These are phyloP conservation scores for Lacerta viridis DNA, from an alignment of 2,797 vertebrate species.

Conservation along the genomic window DNA sequence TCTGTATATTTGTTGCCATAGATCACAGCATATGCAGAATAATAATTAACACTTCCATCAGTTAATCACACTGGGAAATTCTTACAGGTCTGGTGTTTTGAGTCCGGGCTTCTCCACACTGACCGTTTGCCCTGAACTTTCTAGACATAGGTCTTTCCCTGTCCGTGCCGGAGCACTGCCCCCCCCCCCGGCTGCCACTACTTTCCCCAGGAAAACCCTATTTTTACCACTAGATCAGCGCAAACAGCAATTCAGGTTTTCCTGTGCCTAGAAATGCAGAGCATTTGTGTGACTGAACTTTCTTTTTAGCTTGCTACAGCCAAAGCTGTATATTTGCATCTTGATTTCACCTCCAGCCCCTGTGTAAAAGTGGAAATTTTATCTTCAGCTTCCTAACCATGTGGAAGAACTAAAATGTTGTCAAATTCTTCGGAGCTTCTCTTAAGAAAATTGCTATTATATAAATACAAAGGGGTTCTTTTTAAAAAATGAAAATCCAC, in stretches of 20 bases:
- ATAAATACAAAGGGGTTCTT: not conserved
- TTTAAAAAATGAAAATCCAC: too few relatives aligned
- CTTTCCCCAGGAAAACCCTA: too few relatives aligned
- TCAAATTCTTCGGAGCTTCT: slow-evolving; percentile 6
- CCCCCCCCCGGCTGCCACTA: too few relatives aligned
- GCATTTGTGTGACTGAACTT: too few relatives aligned
- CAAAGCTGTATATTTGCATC: not conserved
- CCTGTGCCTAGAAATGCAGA: too few relatives aligned
- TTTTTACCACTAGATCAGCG: too few relatives aligned
- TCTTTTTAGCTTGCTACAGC: not conserved
- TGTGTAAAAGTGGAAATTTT: not conserved
- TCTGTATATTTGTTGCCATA: not conserved
- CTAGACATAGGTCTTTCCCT: too few relatives aligned
- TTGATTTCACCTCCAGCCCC: not conserved
- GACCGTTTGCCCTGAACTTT: too few relatives aligned
- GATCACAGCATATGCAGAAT: too few relatives aligned
- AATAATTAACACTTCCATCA: not conserved
- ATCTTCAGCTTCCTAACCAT: not conserved
- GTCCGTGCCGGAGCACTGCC: too few relatives aligned
- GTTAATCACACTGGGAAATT: not conserved
- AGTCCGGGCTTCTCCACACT: too few relatives aligned
- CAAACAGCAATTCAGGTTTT: too few relatives aligned
- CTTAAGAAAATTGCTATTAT: slow-evolving; percentile 4
- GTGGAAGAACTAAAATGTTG: not conserved
- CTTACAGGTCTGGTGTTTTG: not conserved